Evolutionary conservation across 2,888 invertebrate species (phyloP).

Genomic region (Xestia c-nigrum): DNA sequence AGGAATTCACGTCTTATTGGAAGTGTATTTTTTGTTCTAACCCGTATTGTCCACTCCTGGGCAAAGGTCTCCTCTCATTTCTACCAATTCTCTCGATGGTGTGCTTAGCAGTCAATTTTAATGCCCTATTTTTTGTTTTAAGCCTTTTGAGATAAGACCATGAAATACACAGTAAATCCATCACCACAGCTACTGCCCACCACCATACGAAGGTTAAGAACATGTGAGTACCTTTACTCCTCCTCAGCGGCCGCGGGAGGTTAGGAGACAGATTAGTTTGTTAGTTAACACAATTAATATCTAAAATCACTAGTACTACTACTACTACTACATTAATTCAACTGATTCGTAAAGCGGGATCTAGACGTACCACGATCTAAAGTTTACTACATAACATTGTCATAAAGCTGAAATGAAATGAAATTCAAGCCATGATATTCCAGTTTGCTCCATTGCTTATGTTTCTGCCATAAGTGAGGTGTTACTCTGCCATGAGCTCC

Average conservation of each 20-base stretch:
- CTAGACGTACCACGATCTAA: constrained; percentile 10
- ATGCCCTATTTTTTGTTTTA: background rate
- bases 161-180: constrained; percentile 1
- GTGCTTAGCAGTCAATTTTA: background rate
- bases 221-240: constrained; percentile 80
- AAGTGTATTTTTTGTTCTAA: background rate
- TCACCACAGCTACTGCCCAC: constrained; percentile 35
- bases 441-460: background rate
- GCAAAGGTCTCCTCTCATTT: too few relatives aligned
- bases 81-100: too few relatives aligned
- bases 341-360: constrained; percentile 19
- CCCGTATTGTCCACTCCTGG: too few relatives aligned
- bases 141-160: background rate
- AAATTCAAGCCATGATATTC: background rate
- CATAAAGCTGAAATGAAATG: background rate
- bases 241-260: constrained; percentile 86
- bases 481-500: background rate
- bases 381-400: background rate
- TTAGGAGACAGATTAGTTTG: constrained; percentile 75
- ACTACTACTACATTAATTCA: constrained; percentile 20
- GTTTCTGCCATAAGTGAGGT: background rate
- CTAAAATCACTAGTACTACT: constrained; percentile 22
- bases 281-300: constrained; percentile 70
- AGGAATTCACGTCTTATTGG: too few relatives aligned
- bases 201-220: constrained; percentile 52